Base-by-base conservation (phyloP, 2,113 vertebrate species). In the Aramus guarauna region DNA sequence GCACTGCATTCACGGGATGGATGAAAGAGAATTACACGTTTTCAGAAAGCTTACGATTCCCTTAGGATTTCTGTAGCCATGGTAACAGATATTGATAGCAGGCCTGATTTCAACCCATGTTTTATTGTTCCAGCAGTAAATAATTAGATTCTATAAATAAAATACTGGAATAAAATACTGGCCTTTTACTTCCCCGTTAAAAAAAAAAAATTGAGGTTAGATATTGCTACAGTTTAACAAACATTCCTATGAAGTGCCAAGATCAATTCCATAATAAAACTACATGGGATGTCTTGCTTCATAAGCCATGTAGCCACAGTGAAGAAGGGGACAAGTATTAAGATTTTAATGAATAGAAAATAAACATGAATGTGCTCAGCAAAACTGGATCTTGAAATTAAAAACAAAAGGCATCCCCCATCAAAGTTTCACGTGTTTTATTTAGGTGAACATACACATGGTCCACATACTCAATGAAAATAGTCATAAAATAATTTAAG, bases 401-500 rank as follows among this genome's bases (percentile, higher is more conserved):
- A 74, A 69, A 52, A 89, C 86, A 88, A 83, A 87, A 94, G 8
- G 64, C 83, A 93, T 72, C 66, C 67, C 88, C 88, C 64, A 88
- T 83, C 22, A 91, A 94, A 60, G 96, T 94, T 97, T 97, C 93
- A 97, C 72, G 88, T 92, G 96, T 97, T 98, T 98, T 98, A 98
- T 98, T 97, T 96, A 94, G 95, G 94, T 97, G 96, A 98, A 97
- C 94, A 87, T 97, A 98, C 95, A 97, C 96, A 79, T 97, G 92
- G 91, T 92, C 96, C 96, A 98, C 94, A 97, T 76, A 97, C 74
- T 92, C 94, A 89, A 97, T 92, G 85, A 97, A 97, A 98, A 97
- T 41, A 97, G 93, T 97, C 96, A 91, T 95, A 97, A 98, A 98
- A 98, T 98, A 98, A 98, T 93, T 98, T 98, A 98, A 98, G 96